phyloP scores from a whole-genome alignment of 1,140 invertebrate species.

The Platyura marginata region DNA sequence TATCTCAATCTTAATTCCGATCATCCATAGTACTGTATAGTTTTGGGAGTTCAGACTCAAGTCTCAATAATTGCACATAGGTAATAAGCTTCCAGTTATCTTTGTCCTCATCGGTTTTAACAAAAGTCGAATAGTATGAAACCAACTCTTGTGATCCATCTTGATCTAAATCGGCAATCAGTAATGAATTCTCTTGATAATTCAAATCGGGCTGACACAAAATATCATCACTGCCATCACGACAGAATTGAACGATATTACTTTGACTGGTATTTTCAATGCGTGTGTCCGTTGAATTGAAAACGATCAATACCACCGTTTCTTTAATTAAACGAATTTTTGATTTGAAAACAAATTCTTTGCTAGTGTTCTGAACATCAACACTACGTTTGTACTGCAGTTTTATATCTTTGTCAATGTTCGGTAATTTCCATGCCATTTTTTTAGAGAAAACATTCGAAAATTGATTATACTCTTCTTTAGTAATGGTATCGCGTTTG shows the following conservation, averaged over 20 bases:
- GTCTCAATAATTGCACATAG: conserved; percentile 37
- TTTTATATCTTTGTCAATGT: conserved; percentile 4
- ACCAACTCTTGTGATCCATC: conserved; percentile 55
- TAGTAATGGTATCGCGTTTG: neutral
- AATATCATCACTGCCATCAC: conserved; percentile 26
- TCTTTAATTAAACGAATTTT: conserved; percentile 31
- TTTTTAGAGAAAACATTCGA: neutral
- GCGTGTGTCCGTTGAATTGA: conserved; percentile 47
- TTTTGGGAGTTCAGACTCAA: conserved; percentile 47
- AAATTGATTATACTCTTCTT: neutral
- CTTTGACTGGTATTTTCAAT: conserved; percentile 55
- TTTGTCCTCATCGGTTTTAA: conserved; percentile 21
- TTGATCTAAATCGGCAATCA: conserved; percentile 48
- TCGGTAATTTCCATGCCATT: neutral
- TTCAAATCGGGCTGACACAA: conserved; percentile 51
- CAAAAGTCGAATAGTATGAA: conserved; percentile 46
- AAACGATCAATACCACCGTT: conserved; percentile 51
- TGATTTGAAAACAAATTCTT: neutral
- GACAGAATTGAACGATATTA: conserved; percentile 51
- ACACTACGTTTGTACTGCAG: neutral
- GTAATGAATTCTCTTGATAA: conserved; percentile 45
- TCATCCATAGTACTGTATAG: conserved; percentile 25
- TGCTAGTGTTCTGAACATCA: neutral
- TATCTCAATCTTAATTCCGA: too few relatives aligned
- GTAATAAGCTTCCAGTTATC: conserved; percentile 36